These are phyloP conservation scores for Cephus cinctus DNA, from an alignment of 1,140 invertebrate genomes.

Conservation along the genomic window DNA sequence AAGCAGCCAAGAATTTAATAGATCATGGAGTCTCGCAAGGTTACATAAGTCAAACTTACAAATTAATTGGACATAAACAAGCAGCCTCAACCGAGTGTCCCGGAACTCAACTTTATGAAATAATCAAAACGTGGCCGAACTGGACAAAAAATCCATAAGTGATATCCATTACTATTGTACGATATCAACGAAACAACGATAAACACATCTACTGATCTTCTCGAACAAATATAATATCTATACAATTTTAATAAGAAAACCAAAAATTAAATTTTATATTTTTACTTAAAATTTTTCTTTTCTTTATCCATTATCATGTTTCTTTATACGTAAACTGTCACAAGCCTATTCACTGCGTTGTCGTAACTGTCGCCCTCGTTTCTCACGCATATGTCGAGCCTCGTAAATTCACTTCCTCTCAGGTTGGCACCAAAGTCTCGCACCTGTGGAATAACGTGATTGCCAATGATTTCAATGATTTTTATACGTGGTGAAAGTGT, in stretches of 20 bases:
- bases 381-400: constrained; percentile 57
- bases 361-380: constrained; percentile 58
- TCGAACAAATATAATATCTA: not conserved
- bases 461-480: constrained; percentile 4
- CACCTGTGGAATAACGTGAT: constrained; percentile 40
- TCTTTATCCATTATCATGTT: too few relatives aligned
- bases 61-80: constrained; percentile 56
- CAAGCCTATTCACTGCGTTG: constrained; percentile 46
- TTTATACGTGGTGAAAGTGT: not conserved
- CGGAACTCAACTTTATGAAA: constrained; percentile 54
- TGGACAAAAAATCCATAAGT: constrained; percentile 26
- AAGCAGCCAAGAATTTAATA: constrained; percentile 49
- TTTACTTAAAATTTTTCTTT: too few relatives aligned
- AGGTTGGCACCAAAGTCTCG: constrained; percentile 47
- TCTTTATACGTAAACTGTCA: constrained; percentile 39
- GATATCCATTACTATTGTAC: not conserved
- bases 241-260: not conserved
- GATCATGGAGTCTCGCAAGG: constrained; percentile 40
- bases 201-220: not conserved
- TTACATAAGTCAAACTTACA: constrained; percentile 48
- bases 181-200: not conserved
- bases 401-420: constrained; percentile 40
- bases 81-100: constrained; percentile 51
- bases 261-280: not conserved
- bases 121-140: constrained; percentile 58